Evolutionary conservation across 2,797 vertebrate genomes (phyloP).

Genomic region (Acrocephalus scirpaceus): DNA sequence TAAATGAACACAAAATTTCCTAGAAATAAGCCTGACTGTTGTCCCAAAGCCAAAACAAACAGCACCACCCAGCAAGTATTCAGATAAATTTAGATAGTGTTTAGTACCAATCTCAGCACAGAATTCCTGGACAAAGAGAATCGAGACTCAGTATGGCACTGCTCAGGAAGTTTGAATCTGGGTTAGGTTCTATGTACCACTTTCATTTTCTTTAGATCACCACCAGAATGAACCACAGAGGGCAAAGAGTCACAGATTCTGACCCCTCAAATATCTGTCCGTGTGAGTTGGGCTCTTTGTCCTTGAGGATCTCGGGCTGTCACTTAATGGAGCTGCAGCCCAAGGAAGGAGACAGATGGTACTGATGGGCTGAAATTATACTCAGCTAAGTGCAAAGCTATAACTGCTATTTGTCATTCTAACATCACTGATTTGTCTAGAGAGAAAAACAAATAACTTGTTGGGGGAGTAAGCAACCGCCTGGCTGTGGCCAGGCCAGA

Average conservation of each 20-base stretch:
- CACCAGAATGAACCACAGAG: neutral
- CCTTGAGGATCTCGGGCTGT: conserved; percentile 46
- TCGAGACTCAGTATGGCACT: neutral
- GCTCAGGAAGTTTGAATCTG: neutral
- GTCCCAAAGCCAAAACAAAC: neutral
- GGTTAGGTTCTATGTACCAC: neutral
- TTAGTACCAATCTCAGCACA: neutral
- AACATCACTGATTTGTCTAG: conserved; percentile 66
- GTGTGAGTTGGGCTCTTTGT: conserved; percentile 3
- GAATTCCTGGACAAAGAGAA: neutral
- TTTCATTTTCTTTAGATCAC: neutral
- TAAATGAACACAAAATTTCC: neutral
- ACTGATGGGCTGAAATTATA: conserved; percentile 70
- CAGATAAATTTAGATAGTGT: neutral
- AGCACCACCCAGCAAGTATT: neutral
- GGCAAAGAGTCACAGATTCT: neutral
- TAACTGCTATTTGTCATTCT: conserved; percentile 72
- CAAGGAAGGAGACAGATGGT: conserved; percentile 67
- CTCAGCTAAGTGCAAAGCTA: conserved; percentile 67
- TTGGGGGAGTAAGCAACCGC: conserved; percentile 57
- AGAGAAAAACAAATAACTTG: conserved; percentile 69
- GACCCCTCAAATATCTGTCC: neutral
- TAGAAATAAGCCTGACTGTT: neutral
- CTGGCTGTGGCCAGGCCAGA: conserved; percentile 65
- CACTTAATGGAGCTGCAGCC: conserved; percentile 52